Conservation (phyloP, 2,797 vertebrate genomes). For the Sebastes vulpes region DNA sequence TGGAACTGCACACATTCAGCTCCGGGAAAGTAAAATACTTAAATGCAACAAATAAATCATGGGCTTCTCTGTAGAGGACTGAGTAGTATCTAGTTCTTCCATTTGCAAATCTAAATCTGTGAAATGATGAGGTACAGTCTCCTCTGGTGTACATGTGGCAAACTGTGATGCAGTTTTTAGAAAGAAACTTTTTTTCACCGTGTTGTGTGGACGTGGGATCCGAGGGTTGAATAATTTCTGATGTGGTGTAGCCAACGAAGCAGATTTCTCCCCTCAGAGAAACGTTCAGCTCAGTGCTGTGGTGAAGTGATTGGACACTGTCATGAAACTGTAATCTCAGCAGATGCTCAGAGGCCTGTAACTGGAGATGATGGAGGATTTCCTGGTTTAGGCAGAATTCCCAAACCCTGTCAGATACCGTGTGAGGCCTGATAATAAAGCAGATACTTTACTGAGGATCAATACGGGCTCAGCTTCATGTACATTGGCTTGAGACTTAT, state of each 20-base stretch:
- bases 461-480: conserved; percentile 50
- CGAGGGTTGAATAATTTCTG: not conserved
- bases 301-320: conserved; percentile 19
- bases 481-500: conserved; percentile 24
- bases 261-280: conserved; percentile 9
- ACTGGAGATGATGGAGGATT: conserved; percentile 41
- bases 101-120: conserved; percentile 3
- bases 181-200: not conserved
- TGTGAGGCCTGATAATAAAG: conserved; percentile 22
- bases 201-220: not conserved
- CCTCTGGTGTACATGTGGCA: not conserved
- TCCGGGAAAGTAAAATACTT: conserved; percentile 35
- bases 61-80: not conserved
- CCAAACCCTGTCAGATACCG: conserved; percentile 16
- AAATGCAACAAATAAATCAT: conserved; percentile 35
- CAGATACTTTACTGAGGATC: conserved; percentile 52
- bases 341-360: conserved; percentile 22
- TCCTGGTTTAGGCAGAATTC: conserved; percentile 39
- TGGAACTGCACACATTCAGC: conserved; percentile 41
- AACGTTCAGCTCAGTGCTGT: not conserved
- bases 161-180: not conserved
- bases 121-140: not conserved
- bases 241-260: not conserved
- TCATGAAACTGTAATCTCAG: conserved; percentile 34
- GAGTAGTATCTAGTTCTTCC: not conserved